Base-by-base conservation (phyloP, 2,888 invertebrate species). In the Drosophila affinis region DNA sequence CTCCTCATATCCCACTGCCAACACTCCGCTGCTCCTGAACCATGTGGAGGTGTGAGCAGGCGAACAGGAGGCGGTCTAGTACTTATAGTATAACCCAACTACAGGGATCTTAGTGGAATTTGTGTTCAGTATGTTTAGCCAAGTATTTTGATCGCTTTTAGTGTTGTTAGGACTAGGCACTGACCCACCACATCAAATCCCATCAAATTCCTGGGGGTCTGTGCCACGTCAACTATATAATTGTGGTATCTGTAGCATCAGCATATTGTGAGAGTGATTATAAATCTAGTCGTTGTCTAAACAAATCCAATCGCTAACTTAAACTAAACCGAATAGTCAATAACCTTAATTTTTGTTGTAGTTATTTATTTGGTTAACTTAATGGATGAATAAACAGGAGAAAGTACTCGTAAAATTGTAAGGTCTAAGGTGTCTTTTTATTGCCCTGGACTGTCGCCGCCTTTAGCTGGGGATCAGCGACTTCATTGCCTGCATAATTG, bases 21-120 rank as follows among this genome's bases (percentile, higher is more conserved):
- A 90, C 56, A 92, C 92, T 27, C 92, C 92, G 34, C 78, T 92
- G 61, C 76, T 92, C 54, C 80, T 89, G 60, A 91, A 91, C 81
- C 91, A 92, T 73, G 87, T 90, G 46, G 91, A 90, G 70, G 87
- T 81, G 60, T 91, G 80, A 81, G 1, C 5, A 14, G 39, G 6
- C 39, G 6, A 14, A 17, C 32, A 27, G 32, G 44, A 27, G 32
- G 44, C n/a, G 17, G 9, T 29, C 21, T 18, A 57, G 48, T 57
- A 62, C 56, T 57, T 53, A 62, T 24, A n/a, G 70, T 14, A 52
- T 29, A 63, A 56, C 48, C 69, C 62, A 69, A 59, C 39, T 83
- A 75, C 71, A 88, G 77, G 72, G 68, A 76, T 17, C 55, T 55
- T 62, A 71, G 69, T 69, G 68, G 71, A 83, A 75, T 76, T 76